A percentile compares a stretch with the other conserved stretches of the same genome.
These are phyloP conservation scores for Coracopsis vasa DNA, from an alignment of 2,113 vertebrate species.

Conservation along the genomic window DNA sequence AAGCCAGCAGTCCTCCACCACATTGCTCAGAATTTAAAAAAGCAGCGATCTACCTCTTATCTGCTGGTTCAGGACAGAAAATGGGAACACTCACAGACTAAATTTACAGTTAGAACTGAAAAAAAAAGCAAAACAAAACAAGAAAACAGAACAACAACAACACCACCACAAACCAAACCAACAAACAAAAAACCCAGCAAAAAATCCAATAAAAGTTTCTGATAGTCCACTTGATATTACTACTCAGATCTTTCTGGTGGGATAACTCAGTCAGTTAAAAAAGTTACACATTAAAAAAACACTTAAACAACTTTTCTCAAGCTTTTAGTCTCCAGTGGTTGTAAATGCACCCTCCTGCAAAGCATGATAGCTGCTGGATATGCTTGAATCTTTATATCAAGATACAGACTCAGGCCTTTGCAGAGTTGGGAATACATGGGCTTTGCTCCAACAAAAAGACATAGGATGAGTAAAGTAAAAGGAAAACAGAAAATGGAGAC, in stretches of 20 bases:
- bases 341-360: background rate
- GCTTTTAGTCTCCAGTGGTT: background rate
- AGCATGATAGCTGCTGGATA: background rate
- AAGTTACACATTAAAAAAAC: background rate
- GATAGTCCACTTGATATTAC: background rate
- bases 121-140: background rate
- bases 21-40: background rate
- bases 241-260: background rate
- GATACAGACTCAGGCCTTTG: background rate
- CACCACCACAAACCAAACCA: background rate
- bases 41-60: background rate
- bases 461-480: background rate
- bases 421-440: background rate
- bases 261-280: background rate
- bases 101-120: background rate
- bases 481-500: background rate
- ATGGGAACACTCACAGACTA: background rate
- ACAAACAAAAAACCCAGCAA: background rate
- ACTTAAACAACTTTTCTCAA: background rate
- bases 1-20: background rate
- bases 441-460: background rate
- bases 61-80: background rate
- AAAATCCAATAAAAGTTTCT: background rate
- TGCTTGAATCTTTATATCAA: background rate
- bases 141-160: background rate